Evolutionary conservation across 2,113 vertebrate species (phyloP), one percentile per base, ranked within the genome.

Genomic region (Euleptes europaea): DNA sequence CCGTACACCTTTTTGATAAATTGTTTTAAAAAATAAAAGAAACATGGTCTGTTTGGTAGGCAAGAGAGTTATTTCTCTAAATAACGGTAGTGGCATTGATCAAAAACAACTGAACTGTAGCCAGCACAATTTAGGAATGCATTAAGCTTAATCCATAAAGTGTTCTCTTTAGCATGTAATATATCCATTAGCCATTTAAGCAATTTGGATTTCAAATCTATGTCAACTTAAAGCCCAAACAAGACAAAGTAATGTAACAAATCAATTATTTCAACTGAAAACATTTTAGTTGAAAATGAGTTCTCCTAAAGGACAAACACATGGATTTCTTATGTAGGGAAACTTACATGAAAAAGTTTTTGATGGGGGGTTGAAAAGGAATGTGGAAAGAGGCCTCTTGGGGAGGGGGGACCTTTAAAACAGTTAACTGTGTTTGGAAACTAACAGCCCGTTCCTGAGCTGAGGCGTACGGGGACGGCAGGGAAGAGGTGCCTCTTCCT

Each of bases 131-230:
- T 87, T 79, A 80, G 60, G 17, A 78, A n/a, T 69, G 21, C 26
- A 86, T 87, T 69, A 63, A 73, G 26, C 19, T 75, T 88, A 80
- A 86, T 74, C 79, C n/a, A 69, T 80, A 86, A 74, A n/a, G 10
- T n/a, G 71, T 28, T 72, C 21, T 72, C 35, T 87, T 88, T 69
- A 85, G n/a, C 40, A 78, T 76, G 26, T 73, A 83, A 84, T 60
- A 9, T 8, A 14, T 70, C 38, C 35, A 78, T 72, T 71, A 84
- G 7, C 19, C 83, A 79, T 69, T 72, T 13, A 78, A 74, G 74
- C 38, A 83, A 75, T 17, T 73, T 11, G 3, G 49, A 72, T 84
- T 91, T 88, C 84, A 74, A 42, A 84, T 63, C 42, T 76, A 54
- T 76, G 51, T 51, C 31, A 85, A 47, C 23, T 78, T 81, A 10